phyloP scores from a whole-genome alignment of 2,797 vertebrate genomes.

The Rousettus madagascariensis region DNA sequence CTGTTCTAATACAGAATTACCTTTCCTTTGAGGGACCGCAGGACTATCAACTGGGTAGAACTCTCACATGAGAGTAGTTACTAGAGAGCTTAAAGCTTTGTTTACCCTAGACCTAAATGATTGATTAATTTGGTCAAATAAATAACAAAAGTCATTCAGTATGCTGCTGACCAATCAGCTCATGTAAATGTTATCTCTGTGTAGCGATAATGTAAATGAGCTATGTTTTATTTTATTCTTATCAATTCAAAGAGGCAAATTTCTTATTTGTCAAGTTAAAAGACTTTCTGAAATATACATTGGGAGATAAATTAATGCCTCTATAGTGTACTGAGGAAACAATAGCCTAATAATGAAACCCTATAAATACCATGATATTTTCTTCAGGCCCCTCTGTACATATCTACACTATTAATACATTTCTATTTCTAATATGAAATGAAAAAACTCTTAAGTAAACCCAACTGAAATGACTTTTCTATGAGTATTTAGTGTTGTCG shows the following conservation, averaged over 20 bases:
- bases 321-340: neutral
- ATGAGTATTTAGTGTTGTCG: neutral
- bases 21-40: neutral
- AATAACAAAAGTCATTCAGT: neutral
- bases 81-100: neutral
- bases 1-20: neutral
- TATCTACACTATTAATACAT: neutral
- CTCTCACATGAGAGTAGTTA: neutral
- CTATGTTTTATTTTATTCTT: neutral
- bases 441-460: neutral
- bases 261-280: conserved; percentile 9
- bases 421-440: conserved; percentile 20
- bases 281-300: neutral
- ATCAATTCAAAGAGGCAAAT: neutral
- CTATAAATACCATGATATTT: neutral
- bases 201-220: neutral
- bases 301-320: neutral
- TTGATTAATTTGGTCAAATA: conserved; percentile 7
- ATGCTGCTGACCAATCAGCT: neutral
- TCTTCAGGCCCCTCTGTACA: neutral
- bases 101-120: neutral
- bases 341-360: neutral
- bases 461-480: neutral
- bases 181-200: neutral
- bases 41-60: neutral